phyloP scores from a whole-genome alignment of 2,888 invertebrate species.

The Parasteatoda lunata region DNA sequence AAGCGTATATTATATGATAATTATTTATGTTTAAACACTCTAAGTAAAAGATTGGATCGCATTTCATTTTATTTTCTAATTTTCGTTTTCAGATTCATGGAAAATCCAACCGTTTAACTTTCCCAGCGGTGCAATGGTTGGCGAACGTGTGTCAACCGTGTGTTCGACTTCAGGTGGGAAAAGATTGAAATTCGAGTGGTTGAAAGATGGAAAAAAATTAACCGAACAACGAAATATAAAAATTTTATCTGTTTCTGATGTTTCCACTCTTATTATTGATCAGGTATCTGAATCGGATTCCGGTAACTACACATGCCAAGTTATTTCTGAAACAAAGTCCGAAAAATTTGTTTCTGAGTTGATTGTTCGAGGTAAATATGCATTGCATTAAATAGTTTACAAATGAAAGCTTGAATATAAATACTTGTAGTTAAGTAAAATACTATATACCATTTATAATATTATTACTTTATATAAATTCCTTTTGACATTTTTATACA shows the following conservation, averaged over 20 bases:
- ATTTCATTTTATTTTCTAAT: background rate
- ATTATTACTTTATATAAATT: too few species aligned
- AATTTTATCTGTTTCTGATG: conserved; percentile 34
- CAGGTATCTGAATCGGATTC: conserved; percentile 38
- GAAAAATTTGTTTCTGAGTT: conserved; percentile 24
- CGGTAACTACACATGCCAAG: conserved; percentile 60
- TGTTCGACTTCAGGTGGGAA: conserved; percentile 53
- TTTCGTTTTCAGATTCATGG: conserved; percentile 32
- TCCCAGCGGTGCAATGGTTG: conserved; percentile 29
- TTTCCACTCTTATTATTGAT: conserved; percentile 53
- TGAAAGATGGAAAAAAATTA: conserved; percentile 50
- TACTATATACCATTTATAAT: too few species aligned
- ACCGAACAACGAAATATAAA: conserved; percentile 19
- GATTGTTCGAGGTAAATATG: conserved; percentile 32
- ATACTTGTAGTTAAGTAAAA: too few species aligned
- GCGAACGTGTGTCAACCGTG: conserved; percentile 35
- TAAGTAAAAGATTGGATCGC: background rate
- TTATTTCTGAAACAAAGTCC: conserved; percentile 40
- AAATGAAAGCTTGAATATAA: too few species aligned
- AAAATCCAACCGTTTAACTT: conserved; percentile 59
- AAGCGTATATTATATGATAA: background rate
- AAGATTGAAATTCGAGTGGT: conserved; percentile 43
- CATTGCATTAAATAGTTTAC: background rate
- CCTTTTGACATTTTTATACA: too few species aligned
- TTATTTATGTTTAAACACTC: background rate